phyloP scores from a whole-genome alignment of 2,888 invertebrate species.

The Drosophila falleni region DNA sequence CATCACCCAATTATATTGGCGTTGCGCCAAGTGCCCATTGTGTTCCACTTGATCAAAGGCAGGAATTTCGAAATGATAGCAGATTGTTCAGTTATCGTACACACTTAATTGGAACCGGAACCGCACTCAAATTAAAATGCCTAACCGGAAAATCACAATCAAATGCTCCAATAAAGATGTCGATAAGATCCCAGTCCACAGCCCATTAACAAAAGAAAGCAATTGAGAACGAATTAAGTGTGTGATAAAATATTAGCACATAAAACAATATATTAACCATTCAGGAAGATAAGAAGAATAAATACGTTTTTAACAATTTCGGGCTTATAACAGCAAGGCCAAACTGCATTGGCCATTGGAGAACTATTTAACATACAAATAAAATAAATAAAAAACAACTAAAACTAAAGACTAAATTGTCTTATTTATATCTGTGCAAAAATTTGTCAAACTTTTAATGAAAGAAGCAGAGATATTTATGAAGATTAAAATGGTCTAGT shows the following conservation, averaged over 20 bases:
- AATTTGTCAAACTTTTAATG: no score
- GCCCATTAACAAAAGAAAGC: background rate
- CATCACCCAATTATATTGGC: slow-evolving; percentile 5
- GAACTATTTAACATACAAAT: no score
- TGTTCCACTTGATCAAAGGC: slow-evolving; percentile 8
- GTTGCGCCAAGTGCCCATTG: slow-evolving; percentile 1
- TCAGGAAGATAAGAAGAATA: background rate
- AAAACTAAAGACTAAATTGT: no score
- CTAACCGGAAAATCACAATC: slow-evolving; percentile 26
- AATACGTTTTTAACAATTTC: no score
- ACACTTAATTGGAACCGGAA: slow-evolving; percentile 28
- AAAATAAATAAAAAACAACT: no score
- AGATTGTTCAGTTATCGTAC: slow-evolving; percentile 28
- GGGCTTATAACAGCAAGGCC: no score
- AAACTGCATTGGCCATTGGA: no score
- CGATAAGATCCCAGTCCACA: background rate
- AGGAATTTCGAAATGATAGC: slow-evolving; percentile 3
- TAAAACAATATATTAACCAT: background rate
- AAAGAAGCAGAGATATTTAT: no score
- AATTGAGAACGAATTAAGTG: background rate
- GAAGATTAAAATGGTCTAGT: no score
- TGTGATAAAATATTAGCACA: background rate
- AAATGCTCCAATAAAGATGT: slow-evolving; percentile 5
- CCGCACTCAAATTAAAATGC: background rate
- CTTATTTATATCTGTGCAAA: no score